Percentiles rank a stretch among this genome's conserved stretches.
phyloP scores from a whole-genome alignment of 2,797 vertebrate species.

The Gymnoscopelus microlampas region DNA sequence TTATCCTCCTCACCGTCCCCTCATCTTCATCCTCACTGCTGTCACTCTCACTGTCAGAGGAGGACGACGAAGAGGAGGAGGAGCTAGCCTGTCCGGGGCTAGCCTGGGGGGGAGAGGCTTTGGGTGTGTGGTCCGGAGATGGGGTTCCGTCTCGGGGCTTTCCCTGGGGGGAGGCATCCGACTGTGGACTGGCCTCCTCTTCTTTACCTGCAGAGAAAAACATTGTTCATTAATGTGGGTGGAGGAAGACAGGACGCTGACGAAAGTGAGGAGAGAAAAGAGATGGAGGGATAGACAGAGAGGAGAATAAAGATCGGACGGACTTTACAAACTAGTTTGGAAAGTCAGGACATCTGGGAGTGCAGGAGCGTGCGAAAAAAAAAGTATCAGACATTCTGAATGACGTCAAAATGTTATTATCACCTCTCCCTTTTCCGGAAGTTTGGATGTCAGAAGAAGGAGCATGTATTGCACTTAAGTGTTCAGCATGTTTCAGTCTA shows the following conservation, averaged over 20 bases:
- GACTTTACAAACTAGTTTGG: too few species aligned
- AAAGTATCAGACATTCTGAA: too few species aligned
- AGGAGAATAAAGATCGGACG: not conserved
- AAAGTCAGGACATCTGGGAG: too few species aligned
- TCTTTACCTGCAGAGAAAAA: conserved; percentile 29
- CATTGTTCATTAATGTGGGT: not conserved
- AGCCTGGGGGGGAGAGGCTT: conserved; percentile 16
- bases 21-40: conserved; percentile 50
- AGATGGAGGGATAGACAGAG: conserved; percentile 1
- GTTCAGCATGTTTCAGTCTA: too few species aligned
- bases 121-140: not conserved
- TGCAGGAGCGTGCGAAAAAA: too few species aligned
- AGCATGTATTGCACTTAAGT: too few species aligned
- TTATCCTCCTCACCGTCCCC: conserved; percentile 65
- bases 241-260: conserved; percentile 5
- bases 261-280: too few species aligned
- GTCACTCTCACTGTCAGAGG: conserved; percentile 66
- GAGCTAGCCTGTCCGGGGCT: conserved; percentile 27
- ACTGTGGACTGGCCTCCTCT: conserved; percentile 31
- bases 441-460: too few species aligned
- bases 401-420: too few species aligned
- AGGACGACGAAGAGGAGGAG: conserved; percentile 46
- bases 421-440: too few species aligned
- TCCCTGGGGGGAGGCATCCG: conserved; percentile 3
- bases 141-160: conserved; percentile 31